Conservation (phyloP, 2,888 invertebrate species). For the Ferrisia virgata region DNA sequence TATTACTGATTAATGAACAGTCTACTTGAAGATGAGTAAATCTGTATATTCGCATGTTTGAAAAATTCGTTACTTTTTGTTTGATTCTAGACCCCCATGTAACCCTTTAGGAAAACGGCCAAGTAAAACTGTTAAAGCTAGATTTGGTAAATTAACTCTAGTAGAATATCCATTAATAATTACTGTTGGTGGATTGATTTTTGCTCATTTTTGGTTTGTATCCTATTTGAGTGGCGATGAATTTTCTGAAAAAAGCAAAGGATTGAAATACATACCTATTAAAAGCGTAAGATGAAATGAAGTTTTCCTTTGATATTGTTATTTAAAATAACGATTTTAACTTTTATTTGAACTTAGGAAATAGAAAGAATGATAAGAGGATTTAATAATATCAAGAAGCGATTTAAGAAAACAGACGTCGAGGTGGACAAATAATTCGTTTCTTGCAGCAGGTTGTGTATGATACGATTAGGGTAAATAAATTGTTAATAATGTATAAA, state of each 20-base stretch:
- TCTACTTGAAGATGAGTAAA: too few relatives aligned
- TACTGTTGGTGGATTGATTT: not conserved
- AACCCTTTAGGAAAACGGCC: not conserved
- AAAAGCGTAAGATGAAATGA: not conserved
- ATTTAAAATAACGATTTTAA: not conserved
- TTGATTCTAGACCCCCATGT: too few relatives aligned
- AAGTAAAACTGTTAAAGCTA: not conserved
- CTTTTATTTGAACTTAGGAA: not conserved
- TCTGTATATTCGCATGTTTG: too few relatives aligned
- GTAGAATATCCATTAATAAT: not conserved
- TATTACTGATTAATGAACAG: too few relatives aligned
- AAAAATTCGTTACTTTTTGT: too few relatives aligned
- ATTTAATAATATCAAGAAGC: not conserved
- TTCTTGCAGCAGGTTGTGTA: too few relatives aligned
- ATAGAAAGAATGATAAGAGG: not conserved
- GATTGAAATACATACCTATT: not conserved
- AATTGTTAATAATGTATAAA: not conserved
- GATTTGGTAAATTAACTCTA: not conserved
- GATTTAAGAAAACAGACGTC: not conserved
- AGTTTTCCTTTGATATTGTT: not conserved
- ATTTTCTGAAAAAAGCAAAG: not conserved
- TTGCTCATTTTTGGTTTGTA: not conserved
- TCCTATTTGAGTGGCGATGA: not conserved
- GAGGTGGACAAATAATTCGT: not conserved
- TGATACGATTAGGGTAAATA: not conserved